Base-by-base conservation (phyloP, 1,140 invertebrate species). In the Caenorhabditis brenneri region DNA sequence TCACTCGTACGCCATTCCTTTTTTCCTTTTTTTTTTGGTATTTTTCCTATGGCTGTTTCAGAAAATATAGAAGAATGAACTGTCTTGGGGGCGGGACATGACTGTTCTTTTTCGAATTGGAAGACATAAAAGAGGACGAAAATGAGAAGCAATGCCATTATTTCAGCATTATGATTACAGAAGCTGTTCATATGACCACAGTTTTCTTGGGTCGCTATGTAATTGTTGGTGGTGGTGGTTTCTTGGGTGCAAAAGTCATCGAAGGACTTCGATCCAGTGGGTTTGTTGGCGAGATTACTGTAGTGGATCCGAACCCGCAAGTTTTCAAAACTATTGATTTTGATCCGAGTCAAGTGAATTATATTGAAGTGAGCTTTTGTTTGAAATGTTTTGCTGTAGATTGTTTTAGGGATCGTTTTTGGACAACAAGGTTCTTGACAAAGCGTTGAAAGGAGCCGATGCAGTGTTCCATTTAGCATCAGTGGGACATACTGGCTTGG, bases 381-480 rank as follows among this genome's bases (percentile, higher is more conserved):
- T 74, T 74, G 0, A 12, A 10, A 42, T 27, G 2, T 33, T 46
- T 10, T 19, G n/a, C 31, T 36, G 0, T 65, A 0, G 5, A 24
- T 33, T 33, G 16, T 36, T 55, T 65, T n/a, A 74, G 65, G 24
- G 15, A 4, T 74, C 65, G 1, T 74, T 74, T 74, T 36, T 74
- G 10, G 65, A 74, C n/a, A 0, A 15, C 9, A 7, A n/a, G 5
- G 19, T 74, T 74, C 36, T 74, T 10, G 36, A 74, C 5, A n/a
- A 24, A 4, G 36, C 46, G 7, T 74, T 74, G 36, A 22, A 22
- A 42, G 36, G n/a, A 12, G 65, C 65, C 5, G 12, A 12, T 36
- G 36, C 65, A 22, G 65, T 74, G 5, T 22, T 74, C 27, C 65
- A 74, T 74, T 74, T 74, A 24, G 65, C 65, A 19, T 29, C 65